Evolutionary conservation across 2,113 vertebrate species (phyloP).

Genomic region (Larimichthys crocea): DNA sequence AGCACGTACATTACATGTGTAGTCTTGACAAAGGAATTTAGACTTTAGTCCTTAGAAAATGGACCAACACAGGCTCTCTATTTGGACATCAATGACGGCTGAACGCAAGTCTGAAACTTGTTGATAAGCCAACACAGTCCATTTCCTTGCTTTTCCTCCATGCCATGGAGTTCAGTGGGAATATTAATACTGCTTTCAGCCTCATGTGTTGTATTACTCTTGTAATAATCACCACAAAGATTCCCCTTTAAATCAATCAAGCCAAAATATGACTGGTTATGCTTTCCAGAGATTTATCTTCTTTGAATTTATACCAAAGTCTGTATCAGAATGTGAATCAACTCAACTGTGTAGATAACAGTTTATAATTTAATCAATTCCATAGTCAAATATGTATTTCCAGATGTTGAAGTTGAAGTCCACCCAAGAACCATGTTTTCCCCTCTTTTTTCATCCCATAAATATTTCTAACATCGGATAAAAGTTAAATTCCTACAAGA

Average conservation of each 20-base stretch:
- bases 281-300: no score
- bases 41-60: not conserved
- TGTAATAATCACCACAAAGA: no score
- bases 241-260: no score
- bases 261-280: no score
- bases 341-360: no score
- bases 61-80: not conserved
- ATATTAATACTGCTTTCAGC: not conserved
- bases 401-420: no score
- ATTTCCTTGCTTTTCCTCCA: not conserved
- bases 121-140: not conserved
- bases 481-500: not conserved
- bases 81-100: not conserved
- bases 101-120: not conserved
- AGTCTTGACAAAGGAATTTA: constrained; percentile 8
- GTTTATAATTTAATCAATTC: no score
- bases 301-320: no score
- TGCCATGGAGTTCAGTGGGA: no score
- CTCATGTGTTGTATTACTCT: not conserved
- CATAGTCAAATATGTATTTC: not conserved
- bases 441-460: not conserved
- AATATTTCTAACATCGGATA: not conserved
- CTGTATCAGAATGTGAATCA: no score
- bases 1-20: not conserved
- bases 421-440: not conserved